Conservation (phyloP, 2,113 vertebrate genomes). For the Rattus norvegicus region DNA sequence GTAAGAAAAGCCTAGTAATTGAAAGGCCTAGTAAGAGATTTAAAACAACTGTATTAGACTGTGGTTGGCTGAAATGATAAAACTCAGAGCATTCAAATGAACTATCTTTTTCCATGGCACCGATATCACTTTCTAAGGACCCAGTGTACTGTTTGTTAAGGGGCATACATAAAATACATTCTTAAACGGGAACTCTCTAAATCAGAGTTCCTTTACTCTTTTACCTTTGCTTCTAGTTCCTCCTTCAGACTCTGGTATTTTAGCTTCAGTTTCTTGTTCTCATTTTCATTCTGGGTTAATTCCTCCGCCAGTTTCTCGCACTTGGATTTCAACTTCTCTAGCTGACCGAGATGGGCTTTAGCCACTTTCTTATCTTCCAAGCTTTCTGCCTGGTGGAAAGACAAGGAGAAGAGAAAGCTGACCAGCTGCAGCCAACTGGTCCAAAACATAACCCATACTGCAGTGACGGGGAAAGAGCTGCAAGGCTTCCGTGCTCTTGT, state of each 20-base stretch:
- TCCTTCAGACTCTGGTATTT: conserved; percentile 91
- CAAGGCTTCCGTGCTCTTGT: not conserved
- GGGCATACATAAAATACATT: not conserved
- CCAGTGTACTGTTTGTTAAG: not conserved
- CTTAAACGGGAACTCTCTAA: not conserved
- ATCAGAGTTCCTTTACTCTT: not conserved
- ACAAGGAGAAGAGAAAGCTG: conserved; percentile 45
- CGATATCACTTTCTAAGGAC: not conserved
- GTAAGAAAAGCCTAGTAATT: not conserved
- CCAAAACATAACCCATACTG: not conserved
- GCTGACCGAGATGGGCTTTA: conserved; percentile 88
- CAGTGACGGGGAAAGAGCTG: not conserved
- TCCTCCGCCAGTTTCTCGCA: conserved; percentile 92
- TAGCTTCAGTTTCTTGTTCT: conserved; percentile 86
- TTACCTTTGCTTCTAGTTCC: conserved; percentile 94
- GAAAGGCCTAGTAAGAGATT: conserved; percentile 41
- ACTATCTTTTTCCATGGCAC: not conserved
- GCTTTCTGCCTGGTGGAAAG: conserved; percentile 89
- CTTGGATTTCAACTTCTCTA: conserved; percentile 94
- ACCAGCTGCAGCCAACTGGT: conserved; percentile 23
- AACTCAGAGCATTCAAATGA: conserved; percentile 16
- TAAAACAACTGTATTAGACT: conserved; percentile 20
- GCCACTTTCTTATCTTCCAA: conserved; percentile 89
- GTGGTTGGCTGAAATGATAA: not conserved
- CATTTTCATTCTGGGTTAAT: conserved; percentile 88